Base-by-base conservation (phyloP, 2,113 vertebrate genomes). In the Oncorhynchus clarkii region DNA sequence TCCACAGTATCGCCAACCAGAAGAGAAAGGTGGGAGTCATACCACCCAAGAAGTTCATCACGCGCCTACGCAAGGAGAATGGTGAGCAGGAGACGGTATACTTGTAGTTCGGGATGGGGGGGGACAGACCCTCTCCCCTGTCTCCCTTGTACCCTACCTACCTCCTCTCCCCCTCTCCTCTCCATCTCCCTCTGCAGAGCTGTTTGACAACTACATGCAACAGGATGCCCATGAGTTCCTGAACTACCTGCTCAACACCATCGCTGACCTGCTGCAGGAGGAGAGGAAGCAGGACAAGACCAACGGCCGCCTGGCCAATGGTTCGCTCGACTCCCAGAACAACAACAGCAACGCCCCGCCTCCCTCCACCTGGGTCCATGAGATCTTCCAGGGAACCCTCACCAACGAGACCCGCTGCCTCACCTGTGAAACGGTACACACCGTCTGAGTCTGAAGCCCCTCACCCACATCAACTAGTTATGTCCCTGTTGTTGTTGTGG, bases 191-290 rank as follows among this genome's bases (percentile, higher is more conserved):
- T 76, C 72, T 83, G 81, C 91, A 99, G 97, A 99, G 91, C 94
- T 99, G 82, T 99, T 99, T 92, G 97, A 99, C 91, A 99, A 99
- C 93, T 99, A 98, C 94, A 99, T 99, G 97, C 97, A 99, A 83
- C 97, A 99, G 90, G 97, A 99, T 84, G 97, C 97, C 26, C 97
- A 99, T 0, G 97, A 99, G 82, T 99, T 99, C 93, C 93, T 99
- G 84, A 99, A 99, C 92, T 99, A 99, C 91, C 93, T 99, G 88
- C 93, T 99, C 48, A 99, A 99, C 93, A 99, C 97, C 81, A 96
- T 99, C 1, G 97, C 97, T 12, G 97, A 99, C 90, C 96, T 99
- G 86, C 94, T 99, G 68, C 97, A 99, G 89, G 97, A 99, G 82
- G 97, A 99, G 92, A 95, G 95, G 88, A 98, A 97, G 84, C 97